Conservation (phyloP, 2,797 vertebrate genomes). For the Chlorospingus semifuscus region DNA sequence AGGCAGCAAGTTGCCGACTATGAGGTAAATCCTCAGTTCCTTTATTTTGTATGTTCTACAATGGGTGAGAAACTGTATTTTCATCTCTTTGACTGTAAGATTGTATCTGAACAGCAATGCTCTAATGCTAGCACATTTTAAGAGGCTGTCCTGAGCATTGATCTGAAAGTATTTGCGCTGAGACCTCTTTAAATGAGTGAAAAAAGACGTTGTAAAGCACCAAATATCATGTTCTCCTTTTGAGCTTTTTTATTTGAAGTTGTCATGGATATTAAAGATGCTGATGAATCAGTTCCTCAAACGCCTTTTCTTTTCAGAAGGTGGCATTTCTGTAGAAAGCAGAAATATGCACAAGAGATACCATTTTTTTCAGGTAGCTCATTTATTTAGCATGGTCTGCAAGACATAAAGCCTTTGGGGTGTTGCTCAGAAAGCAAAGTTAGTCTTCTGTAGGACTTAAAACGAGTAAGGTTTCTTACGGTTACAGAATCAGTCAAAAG, state of each 20-base stretch:
- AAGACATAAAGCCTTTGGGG: background rate
- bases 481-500: background rate
- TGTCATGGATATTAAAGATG: slow-evolving; percentile 8
- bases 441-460: background rate
- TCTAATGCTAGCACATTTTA: background rate
- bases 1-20: background rate
- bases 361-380: background rate
- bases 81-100: slow-evolving; percentile 9
- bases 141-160: background rate
- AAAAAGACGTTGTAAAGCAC: background rate
- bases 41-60: background rate
- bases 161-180: background rate
- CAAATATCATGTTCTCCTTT: background rate
- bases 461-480: background rate
- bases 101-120: background rate
- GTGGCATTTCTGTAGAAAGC: background rate
- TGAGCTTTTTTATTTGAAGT: slow-evolving; percentile 14
- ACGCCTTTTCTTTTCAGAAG: background rate
- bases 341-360: background rate
- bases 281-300: slow-evolving; percentile 25
- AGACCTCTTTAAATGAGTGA: background rate
- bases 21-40: background rate
- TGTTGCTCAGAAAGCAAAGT: background rate
- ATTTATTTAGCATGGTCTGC: background rate
- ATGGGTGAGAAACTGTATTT: background rate